Base-by-base conservation (phyloP, 2,797 vertebrate species). In the Crossoptilon crossoptilon region DNA sequence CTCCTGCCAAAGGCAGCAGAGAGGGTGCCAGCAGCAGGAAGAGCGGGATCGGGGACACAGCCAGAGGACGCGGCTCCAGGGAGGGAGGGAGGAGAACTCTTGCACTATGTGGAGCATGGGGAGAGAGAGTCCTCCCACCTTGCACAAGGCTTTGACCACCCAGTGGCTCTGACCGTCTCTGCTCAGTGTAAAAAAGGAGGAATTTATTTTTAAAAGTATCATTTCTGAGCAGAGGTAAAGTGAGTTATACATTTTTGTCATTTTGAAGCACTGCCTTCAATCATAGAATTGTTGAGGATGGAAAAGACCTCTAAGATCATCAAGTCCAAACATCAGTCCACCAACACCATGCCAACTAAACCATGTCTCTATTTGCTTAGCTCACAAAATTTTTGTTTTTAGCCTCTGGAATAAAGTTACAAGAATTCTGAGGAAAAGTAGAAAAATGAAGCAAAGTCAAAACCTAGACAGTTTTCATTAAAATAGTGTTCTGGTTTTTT, bases 1-100 rank as follows among this genome's bases (percentile, higher is more conserved):
- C 78, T 90, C 60, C 80, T 95, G 95, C 96, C 96, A 95, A 95
- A 95, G 92, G 71, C 87, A 79, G 74, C 0, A 0, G 77, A 90
- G 83, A 87, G 24, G 69, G 62, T 96, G 95, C 94, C 87, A 95
- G 91, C 3, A 71, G 91, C 41, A 83, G 80, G 83, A 93, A 93
- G 94, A 96, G 68, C 37, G 46, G 89, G 80, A 94, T 55, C 8
- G 6, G 53, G 93, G 64, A 43, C 18, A 29, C 39, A 64, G 62
- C 37, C 39, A 29, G 48, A 9, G 86, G 67, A 58, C 56, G 12
- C 21, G 9, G 56, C 56, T 33, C n/a, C n/a, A 33, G 21, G 29
- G 53, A 55, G 56, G 55, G 55, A 82, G 26, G 53, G 8, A 48
- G 33, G 13, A 26, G 29, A 75, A 5, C 14, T 21, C 0, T 27